phyloP scores from a whole-genome alignment of 1,140 invertebrate genomes.

The Aculops lycopersici region DNA sequence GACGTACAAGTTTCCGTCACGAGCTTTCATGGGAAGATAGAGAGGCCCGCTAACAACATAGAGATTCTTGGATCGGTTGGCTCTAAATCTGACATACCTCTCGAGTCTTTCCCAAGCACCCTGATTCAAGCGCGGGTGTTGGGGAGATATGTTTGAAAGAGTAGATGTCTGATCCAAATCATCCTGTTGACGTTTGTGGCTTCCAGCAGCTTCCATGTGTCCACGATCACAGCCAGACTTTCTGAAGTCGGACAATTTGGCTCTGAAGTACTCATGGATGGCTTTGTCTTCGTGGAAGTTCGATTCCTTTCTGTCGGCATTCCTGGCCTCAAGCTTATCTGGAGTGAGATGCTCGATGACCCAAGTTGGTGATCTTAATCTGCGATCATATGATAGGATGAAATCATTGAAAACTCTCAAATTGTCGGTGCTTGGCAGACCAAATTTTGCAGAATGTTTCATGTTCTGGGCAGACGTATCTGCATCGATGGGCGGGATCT shows the following conservation, averaged over 20 bases:
- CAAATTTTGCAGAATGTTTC: slow-evolving; percentile 28
- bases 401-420: slow-evolving; percentile 60
- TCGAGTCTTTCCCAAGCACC: slow-evolving; percentile 70
- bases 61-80: slow-evolving; percentile 44
- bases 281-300: slow-evolving; percentile 36
- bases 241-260: slow-evolving; percentile 62
- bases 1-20: slow-evolving; percentile 62
- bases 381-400: slow-evolving; percentile 65
- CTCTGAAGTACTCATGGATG: slow-evolving; percentile 50
- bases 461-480: slow-evolving; percentile 44
- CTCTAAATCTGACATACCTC: slow-evolving; percentile 49
- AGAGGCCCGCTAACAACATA: slow-evolving; percentile 87
- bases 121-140: slow-evolving; percentile 69
- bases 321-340: slow-evolving; percentile 31
- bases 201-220: slow-evolving; percentile 87
- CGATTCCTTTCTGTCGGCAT: slow-evolving; percentile 44
- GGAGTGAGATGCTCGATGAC: slow-evolving; percentile 78
- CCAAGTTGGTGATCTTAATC: slow-evolving; percentile 66
- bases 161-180: slow-evolving; percentile 67
- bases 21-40: slow-evolving; percentile 48
- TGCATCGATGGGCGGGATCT: too few relatives aligned
- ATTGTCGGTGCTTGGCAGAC: slow-evolving; percentile 66
- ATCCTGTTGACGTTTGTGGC: slow-evolving; percentile 44
- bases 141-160: slow-evolving; percentile 78
- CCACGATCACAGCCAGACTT: slow-evolving; percentile 73